Evolutionary conservation across 2,113 vertebrate genomes (phyloP), one percentile per base, ranked within the genome.

Genomic region (Butastur rufipennis): DNA sequence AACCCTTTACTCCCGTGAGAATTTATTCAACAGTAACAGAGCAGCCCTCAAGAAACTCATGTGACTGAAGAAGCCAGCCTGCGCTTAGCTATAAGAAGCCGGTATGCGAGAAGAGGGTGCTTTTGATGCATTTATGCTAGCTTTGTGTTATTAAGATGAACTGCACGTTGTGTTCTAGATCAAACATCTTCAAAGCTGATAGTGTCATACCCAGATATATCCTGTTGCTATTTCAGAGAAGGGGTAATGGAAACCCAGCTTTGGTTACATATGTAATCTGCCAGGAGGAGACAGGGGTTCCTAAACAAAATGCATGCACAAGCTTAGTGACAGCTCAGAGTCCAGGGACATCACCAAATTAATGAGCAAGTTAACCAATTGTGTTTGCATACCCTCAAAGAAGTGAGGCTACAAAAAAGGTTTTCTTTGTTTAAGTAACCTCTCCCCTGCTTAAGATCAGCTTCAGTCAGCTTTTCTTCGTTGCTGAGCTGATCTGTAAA

Each of bases 391-490:
- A 48, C 48, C 18, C 42, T 82, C 42, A 89, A 87, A 89, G 81
- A 88, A 94, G 66, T 66, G 32, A 77, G 62, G 42, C 70, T 82
- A 52, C 38, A 66, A 31, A 68, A 90, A 87, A 32, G n/a, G 21
- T n/a, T 91, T 85, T 81, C 22, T 89, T 77, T 95, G 81, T 86
- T 82, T 85, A 73, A 13, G 16, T 93, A 96, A 97, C 96, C 93
- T 95, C 62, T 95, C 27, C 84, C 62, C 81, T 96, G 32, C 81
- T 94, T 80, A 83, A 68, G 56, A 92, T 65, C 1, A 14, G 74
- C 70, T 89, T 93, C 67, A 94, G 81, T 73, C 78, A 96, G 91
- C 93, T 95, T 56, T 89, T 92, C 56, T n/a, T 90, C 63, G 19
- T 70, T 67, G 65, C 81, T 72, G 68, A 81, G 55, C 79, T 92